Evolutionary conservation across 2,797 vertebrate genomes (phyloP), one percentile per base, ranked within the genome.

Genomic region (Heteromormyrus szaboi): DNA sequence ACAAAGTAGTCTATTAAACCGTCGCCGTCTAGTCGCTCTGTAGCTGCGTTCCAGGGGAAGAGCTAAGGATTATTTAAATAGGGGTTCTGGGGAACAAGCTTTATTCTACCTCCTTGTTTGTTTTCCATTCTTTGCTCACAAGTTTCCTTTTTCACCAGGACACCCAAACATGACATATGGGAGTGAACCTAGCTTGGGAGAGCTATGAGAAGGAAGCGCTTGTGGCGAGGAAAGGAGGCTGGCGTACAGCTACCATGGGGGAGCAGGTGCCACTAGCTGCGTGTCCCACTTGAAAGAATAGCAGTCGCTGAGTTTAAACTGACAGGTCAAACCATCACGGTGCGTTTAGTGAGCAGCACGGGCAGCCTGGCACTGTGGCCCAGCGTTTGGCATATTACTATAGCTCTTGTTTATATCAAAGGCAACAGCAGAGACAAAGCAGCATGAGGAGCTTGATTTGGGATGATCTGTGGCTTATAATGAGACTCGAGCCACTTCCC

Each of bases 41-140:
- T 51, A 86, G 91, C 83, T 85, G 92, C 91, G 89, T 93, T 93
- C 92, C 90, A 92, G 72, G 9, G 44, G 41, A 89, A 92, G 91
- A 93, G 91, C 88, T 88, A 93, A 89, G 93, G 93, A 95, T 95
- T 95, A 95, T 94, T 95, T 90, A 93, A 94, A 96, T 94, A 92
- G 88, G 93, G 93, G 94, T 89, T 91, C 91, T 88, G 89, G 90
- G 92, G 91, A 94, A 93, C 90, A 88, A 93, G 92, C 92, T 93
- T 93, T 92, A 90, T 91, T 92, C 48, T 62, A 53, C 85, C 92
- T 85, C 93, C 94, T 88, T 92, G 91, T 94, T 92, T 93, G 93
- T 90, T 59, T 93, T 93, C 93, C 91, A 92, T 93, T 94, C 93
- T 92, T 90, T 90, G 91, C 91, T 92, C 95, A 93, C 94, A 90